Evolutionary conservation across 2,888 invertebrate genomes (phyloP).

Genomic region (Macrosiphum euphorbiae): DNA sequence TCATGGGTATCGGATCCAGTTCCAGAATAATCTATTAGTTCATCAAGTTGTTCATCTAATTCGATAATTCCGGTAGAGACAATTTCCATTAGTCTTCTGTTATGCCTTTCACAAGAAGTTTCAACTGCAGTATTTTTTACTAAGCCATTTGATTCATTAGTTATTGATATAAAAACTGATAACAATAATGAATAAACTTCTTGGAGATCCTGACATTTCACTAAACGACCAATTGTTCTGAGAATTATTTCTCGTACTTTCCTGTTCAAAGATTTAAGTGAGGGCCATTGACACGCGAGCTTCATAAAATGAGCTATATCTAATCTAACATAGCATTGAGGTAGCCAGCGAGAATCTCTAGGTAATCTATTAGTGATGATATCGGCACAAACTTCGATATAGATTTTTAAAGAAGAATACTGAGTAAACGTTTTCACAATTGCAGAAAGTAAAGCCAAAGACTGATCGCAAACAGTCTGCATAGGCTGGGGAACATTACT

Average conservation of each 20-base stretch:
- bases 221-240: background rate
- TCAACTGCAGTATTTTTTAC: background rate
- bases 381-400: no score
- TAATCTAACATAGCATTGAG: background rate
- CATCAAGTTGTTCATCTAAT: background rate
- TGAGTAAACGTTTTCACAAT: no score
- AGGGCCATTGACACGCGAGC: background rate
- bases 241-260: conserved; percentile 22
- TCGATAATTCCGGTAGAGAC: background rate
- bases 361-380: background rate
- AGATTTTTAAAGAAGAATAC: background rate
- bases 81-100: background rate
- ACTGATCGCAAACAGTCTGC: no score
- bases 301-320: conserved; percentile 31
- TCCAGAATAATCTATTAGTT: background rate
- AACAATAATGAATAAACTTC: background rate
- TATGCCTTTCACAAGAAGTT: background rate
- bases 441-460: no score
- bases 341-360: background rate
- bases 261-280: background rate
- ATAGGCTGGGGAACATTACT: no score
- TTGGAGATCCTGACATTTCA: background rate
- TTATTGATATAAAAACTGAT: background rate
- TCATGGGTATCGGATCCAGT: background rate
- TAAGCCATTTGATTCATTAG: background rate